These are phyloP conservation scores for Pseudochaenichthys georgianus DNA, from an alignment of 2,797 vertebrate species.

Conservation along the genomic window DNA sequence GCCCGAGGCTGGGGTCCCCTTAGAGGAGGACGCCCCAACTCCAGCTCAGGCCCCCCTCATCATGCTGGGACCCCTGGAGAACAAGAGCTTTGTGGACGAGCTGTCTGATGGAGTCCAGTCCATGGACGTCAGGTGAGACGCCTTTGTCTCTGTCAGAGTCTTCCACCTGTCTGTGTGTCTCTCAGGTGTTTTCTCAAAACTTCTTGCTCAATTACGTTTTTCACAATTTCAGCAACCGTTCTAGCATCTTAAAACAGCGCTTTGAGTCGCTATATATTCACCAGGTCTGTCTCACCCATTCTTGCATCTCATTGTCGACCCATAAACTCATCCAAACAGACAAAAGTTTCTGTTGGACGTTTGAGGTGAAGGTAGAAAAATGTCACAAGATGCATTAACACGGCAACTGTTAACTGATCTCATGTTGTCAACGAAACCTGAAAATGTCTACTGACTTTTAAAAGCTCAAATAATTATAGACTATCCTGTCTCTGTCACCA, in stretches of 20 bases:
- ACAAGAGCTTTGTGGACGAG: conserved; percentile 90
- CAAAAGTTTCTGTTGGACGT: neutral
- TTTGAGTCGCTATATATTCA: no score
- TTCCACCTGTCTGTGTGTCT: neutral
- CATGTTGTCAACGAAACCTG: neutral
- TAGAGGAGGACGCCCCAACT: conserved; percentile 56
- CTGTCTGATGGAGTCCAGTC: conserved; percentile 96
- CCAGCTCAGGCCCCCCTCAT: conserved; percentile 78
- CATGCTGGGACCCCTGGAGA: conserved; percentile 89
- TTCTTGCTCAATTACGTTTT: neutral
- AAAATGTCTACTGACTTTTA: neutral
- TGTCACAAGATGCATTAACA: neutral
- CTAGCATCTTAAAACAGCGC: no score
- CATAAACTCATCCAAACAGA: neutral
- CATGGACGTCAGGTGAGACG: conserved; percentile 95
- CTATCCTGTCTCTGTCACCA: conserved; percentile 59
- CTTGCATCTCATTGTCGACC: neutral
- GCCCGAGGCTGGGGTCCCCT: conserved; percentile 29
- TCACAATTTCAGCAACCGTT: no score
- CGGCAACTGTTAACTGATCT: neutral
- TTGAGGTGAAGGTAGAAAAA: neutral
- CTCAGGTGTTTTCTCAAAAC: neutral
- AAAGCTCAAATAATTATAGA: neutral
- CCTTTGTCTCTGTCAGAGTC: neutral
- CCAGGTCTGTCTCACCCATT: no score